Percentiles rank a stretch among this genome's conserved stretches.
phyloP scores from a whole-genome alignment of 2,797 vertebrate species.

The Luscinia megarhynchos region DNA sequence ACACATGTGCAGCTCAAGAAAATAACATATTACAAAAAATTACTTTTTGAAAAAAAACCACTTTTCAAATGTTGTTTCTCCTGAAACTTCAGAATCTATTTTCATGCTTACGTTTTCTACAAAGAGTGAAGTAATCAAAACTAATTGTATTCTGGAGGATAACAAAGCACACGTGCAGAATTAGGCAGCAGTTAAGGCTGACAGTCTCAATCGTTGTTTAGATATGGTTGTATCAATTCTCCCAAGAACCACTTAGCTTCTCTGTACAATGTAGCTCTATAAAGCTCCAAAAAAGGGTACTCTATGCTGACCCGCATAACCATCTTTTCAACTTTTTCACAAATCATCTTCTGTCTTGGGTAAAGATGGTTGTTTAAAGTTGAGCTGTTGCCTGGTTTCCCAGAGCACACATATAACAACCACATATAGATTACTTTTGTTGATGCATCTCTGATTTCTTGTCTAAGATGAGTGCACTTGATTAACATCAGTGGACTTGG shows the following conservation, averaged over 20 bases:
- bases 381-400: neutral
- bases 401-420: neutral
- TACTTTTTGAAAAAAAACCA: neutral
- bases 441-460: neutral
- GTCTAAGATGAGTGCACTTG: neutral
- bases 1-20: neutral
- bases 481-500: neutral
- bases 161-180: neutral
- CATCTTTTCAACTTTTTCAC: neutral
- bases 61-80: neutral
- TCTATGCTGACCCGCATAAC: neutral
- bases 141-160: neutral
- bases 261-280: neutral
- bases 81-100: neutral
- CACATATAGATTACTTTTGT: neutral
- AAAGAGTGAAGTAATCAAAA: neutral
- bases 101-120: neutral
- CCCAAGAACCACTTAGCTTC: neutral
- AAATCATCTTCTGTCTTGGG: neutral
- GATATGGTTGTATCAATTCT: neutral
- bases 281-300: neutral
- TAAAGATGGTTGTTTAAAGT: neutral
- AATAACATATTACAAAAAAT: neutral
- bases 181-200: neutral
- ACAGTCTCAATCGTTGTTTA: neutral